Conservation (phyloP, 2,888 invertebrate species). For the Caenorhabditis wallacei region DNA sequence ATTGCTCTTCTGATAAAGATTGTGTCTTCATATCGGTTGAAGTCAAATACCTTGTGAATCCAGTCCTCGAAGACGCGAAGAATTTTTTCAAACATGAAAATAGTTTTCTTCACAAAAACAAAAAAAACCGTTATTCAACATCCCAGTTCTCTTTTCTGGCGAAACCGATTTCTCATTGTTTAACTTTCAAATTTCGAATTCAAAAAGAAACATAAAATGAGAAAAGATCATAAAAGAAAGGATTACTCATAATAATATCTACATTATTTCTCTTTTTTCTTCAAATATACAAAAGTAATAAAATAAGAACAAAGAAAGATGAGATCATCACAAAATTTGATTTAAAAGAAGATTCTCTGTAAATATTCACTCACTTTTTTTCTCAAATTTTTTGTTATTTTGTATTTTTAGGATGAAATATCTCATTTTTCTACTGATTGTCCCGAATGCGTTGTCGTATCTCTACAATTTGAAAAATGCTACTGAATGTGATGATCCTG, state of each 20-base stretch:
- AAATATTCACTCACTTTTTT: neutral
- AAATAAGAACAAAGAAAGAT: constrained; percentile 15
- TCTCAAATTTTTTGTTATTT: neutral
- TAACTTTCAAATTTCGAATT: constrained; percentile 11
- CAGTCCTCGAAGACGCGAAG: too few relatives aligned
- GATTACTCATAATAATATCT: neutral
- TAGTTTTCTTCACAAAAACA: too few relatives aligned
- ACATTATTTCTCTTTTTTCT: constrained; percentile 11
- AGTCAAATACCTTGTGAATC: too few relatives aligned
- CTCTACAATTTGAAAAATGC: neutral
- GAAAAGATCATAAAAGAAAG: constrained; percentile 19
- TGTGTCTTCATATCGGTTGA: neutral
- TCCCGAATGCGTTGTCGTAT: neutral
- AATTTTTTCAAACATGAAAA: too few relatives aligned
- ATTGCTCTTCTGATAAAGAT: neutral
- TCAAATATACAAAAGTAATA: constrained; percentile 4
- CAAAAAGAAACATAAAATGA: constrained; percentile 39
- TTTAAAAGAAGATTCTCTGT: neutral
- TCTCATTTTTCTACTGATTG: neutral
- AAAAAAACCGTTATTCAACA: too few relatives aligned
- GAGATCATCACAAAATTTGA: constrained; percentile 12
- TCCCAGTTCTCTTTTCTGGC: neutral
- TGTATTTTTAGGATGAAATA: constrained; percentile 27
- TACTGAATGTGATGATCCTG: neutral
- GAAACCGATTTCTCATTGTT: constrained; percentile 24